Evolutionary conservation across 2,888 invertebrate genomes (phyloP), one percentile per base, ranked within the genome.

Genomic region (Tetranychus piercei): DNA sequence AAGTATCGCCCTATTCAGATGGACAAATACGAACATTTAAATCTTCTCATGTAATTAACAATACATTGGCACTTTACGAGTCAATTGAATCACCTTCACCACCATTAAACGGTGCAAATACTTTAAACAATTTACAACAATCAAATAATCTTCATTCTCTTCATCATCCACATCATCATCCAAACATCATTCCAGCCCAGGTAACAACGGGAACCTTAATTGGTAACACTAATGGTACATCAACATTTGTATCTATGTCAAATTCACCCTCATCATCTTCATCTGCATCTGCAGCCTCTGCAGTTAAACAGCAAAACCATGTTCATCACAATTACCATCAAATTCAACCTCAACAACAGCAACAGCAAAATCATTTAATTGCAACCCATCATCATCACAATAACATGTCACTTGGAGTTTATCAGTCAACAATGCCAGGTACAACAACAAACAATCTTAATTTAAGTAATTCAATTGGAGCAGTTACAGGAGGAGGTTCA

Each of bases 1-100:
- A 67, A n/a, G 67, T 67, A 18, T 67, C 67, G 8, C 20, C 20
- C 67, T 67, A 67, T 67, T 67, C 67, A 18, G 67, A 67, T 67
- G 67, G 67, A 11, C 9, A 9, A 6, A 55, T 55, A 9, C 9
- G 55, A 55, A 55, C 55, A 55, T 55, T 55, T 55, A 55, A 55
- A 55, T 11, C 55, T 11, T 55, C 55, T 11, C 55, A 55, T 55
- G 15, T 55, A 55, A 55, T 55, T 15, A 55, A 55, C 15, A 55
- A 55, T 55, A 55, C 55, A 55, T 15, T 55, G 55, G 55, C 55
- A 55, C 55, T 55, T 55, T 55, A 55, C 6, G 55, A 55, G 6
- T 55, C 55, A 55, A 55, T 55, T 55, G 55, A 55, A 55, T 55
- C 55, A 55, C 55, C 55, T 9, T 15, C 55, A 55, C 55, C 55